Percentiles rank a stretch among this genome's conserved stretches.
Evolutionary conservation across 1,140 invertebrate genomes (phyloP).

Genomic region (fruit fly (Drosophila melanogaster)): DNA sequence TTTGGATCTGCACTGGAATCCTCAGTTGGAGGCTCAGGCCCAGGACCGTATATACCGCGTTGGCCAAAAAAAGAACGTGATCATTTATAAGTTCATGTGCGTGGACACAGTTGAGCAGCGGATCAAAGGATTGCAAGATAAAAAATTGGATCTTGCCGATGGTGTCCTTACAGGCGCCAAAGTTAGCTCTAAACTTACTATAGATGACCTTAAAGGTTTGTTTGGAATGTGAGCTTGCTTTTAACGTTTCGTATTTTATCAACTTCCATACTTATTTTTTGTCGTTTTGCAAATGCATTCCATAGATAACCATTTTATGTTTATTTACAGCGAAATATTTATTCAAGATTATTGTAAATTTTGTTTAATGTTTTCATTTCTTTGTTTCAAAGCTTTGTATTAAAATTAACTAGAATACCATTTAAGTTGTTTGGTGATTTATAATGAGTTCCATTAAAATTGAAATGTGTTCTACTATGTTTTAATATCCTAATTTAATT

Average conservation of each 20-base stretch:
- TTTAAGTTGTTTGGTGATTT: constrained; percentile 53
- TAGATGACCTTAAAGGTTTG: constrained; percentile 91
- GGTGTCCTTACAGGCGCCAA: constrained; percentile 89
- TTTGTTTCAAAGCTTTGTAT: constrained; percentile 42
- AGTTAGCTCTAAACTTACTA: constrained; percentile 88
- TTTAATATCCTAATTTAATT: constrained; percentile 45
- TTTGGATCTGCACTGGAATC: constrained; percentile 97
- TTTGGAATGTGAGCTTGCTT: constrained; percentile 87
- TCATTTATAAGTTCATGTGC: constrained; percentile 94
- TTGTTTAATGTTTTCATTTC: constrained; percentile 41
- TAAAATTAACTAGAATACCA: constrained; percentile 50
- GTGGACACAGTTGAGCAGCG: constrained; percentile 93
- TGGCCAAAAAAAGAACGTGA: constrained; percentile 92
- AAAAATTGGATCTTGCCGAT: constrained; percentile 92
- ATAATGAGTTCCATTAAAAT: constrained; percentile 43
- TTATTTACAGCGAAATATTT: constrained; percentile 57
- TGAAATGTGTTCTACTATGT: constrained; percentile 40
- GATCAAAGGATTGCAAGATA: constrained; percentile 91
- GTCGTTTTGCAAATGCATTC: neutral
- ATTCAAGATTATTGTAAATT: constrained; percentile 49
- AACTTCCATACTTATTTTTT: neutral
- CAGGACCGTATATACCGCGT: constrained; percentile 96
- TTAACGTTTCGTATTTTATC: neutral
- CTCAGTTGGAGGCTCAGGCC: constrained; percentile 95
- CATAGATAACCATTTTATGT: neutral